Evolutionary conservation across 2,113 vertebrate species (phyloP).

Genomic region (Catagonus wagneri): DNA sequence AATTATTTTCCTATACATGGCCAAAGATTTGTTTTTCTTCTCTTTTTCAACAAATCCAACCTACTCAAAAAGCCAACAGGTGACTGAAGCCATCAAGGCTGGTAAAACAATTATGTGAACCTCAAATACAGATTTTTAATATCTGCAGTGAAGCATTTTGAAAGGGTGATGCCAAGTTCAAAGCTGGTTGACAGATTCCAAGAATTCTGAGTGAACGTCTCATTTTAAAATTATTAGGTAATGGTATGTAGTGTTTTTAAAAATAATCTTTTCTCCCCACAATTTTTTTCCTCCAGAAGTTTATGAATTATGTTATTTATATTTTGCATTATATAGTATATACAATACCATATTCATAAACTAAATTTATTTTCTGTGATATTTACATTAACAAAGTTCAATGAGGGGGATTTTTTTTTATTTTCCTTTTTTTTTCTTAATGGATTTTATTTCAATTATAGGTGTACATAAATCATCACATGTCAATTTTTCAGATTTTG

Average conservation of each 20-base stretch:
- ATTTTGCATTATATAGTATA: not conserved
- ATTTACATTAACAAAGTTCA: not conserved
- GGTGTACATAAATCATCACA: too few species aligned
- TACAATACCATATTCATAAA: not conserved
- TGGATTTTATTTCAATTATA: too few species aligned
- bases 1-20: not conserved
- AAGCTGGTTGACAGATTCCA: not conserved
- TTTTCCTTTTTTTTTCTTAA: too few species aligned
- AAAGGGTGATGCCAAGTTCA: not conserved
- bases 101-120: not conserved
- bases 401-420: not conserved
- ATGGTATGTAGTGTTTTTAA: not conserved
- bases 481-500: too few species aligned
- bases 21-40: not conserved
- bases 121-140: not conserved
- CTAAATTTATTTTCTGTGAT: not conserved
- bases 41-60: not conserved
- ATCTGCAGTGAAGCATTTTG: not conserved
- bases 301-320: slow-evolving; percentile 25
- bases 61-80: not conserved
- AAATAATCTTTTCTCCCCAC: not conserved
- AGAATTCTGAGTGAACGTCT: not conserved
- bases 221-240: not conserved
- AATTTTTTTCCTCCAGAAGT: not conserved
- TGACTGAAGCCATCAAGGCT: not conserved